Conservation (phyloP, 2,888 invertebrate species). For the Epinotia bilunana region DNA sequence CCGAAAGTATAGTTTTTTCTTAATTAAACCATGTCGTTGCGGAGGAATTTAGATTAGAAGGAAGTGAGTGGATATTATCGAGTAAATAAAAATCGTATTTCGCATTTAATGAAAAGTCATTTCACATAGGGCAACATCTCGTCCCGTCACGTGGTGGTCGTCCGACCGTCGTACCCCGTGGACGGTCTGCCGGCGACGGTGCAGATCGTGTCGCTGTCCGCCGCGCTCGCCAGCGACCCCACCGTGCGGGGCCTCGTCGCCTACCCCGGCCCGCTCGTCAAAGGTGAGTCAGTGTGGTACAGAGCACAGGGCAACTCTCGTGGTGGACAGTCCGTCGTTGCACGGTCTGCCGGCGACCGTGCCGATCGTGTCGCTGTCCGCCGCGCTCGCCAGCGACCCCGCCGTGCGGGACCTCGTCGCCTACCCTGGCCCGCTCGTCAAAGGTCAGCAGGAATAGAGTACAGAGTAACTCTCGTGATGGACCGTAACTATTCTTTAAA, state of each 20-base stretch:
- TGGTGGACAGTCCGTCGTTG: conserved; percentile 59
- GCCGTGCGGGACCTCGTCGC: conserved; percentile 86
- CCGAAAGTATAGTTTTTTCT: no score
- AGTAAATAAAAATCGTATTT: not conserved
- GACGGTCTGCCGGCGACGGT: conserved; percentile 92
- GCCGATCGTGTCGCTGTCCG: conserved; percentile 88
- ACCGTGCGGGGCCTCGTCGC: conserved; percentile 86
- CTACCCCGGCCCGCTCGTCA: conserved; percentile 93
- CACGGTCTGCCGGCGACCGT: conserved; percentile 92
- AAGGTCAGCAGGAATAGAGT: conserved; percentile 58
- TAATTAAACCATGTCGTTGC: no score
- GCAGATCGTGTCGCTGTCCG: conserved; percentile 88
- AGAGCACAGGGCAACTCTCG: not conserved
- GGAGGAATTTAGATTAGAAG: no score
- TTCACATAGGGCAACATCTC: conserved; percentile 62
- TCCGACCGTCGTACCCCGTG: conserved; percentile 90
- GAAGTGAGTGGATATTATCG: no score
- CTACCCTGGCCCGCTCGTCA: conserved; percentile 93
- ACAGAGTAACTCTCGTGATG: not conserved
- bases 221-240: conserved; percentile 84
- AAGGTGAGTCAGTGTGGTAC: conserved; percentile 58
- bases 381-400: conserved; percentile 84
- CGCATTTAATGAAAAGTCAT: not conserved
- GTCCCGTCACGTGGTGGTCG: conserved; percentile 86
- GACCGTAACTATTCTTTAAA: no score